Evolutionary conservation across 1,140 invertebrate species (phyloP).

Genomic region (Cyclina sinensis): DNA sequence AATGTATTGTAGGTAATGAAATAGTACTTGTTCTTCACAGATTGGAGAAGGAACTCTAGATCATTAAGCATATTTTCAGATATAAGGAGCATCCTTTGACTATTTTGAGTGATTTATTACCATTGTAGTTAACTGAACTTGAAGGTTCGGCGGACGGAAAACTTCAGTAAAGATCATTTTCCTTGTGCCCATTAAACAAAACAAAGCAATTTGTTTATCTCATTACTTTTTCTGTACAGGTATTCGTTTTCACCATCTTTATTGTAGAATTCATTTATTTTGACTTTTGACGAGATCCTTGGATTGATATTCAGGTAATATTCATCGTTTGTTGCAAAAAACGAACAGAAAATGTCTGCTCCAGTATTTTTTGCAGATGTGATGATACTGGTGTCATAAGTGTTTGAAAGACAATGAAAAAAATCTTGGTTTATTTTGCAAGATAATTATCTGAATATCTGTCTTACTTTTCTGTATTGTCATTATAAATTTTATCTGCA

Average conservation of each 20-base stretch:
- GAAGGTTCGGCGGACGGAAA: not conserved
- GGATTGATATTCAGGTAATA: slow-evolving; percentile 42
- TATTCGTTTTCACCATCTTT: slow-evolving; percentile 31
- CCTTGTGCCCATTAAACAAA: slow-evolving; percentile 38
- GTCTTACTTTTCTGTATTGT: no score
- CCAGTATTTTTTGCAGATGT: not conserved
- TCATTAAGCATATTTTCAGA: not conserved
- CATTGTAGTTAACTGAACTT: not conserved
- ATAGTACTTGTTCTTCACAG: not conserved
- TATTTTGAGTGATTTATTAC: slow-evolving; percentile 34
- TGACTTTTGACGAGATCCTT: slow-evolving; percentile 52
- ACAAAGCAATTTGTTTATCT: slow-evolving; percentile 62
- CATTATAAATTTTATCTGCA: no score
- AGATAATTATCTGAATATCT: no score
- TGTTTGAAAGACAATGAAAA: not conserved
- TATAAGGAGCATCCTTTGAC: not conserved
- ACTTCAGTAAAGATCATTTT: not conserved
- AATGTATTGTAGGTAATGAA: no score
- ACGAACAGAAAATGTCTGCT: slow-evolving; percentile 38
- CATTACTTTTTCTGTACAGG: slow-evolving; percentile 7
- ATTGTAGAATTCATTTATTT: slow-evolving; percentile 48
- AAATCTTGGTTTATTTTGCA: not conserved
- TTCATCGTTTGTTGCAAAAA: slow-evolving; percentile 9
- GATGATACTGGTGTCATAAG: slow-evolving; percentile 26
- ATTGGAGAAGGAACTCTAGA: not conserved